These are phyloP conservation scores for Parazoanthus swiftii DNA, from an alignment of 92 coral and sea anemone species.

Conservation along the genomic window DNA sequence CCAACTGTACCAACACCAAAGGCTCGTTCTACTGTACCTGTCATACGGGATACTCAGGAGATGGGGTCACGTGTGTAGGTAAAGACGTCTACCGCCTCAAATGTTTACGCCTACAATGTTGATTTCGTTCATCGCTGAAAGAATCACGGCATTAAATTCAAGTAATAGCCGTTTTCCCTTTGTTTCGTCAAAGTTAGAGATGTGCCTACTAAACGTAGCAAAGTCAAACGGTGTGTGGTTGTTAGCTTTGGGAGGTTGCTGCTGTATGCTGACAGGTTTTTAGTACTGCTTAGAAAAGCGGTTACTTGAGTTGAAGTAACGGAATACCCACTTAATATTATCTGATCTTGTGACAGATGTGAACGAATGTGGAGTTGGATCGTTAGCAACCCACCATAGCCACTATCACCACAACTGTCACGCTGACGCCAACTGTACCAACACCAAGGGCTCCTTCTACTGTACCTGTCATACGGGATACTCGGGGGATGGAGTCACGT, in stretches of 20 bases:
- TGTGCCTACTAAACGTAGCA: no score
- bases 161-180: no score
- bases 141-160: no score
- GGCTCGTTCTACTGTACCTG: constrained; percentile 90
- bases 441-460: constrained; percentile 14
- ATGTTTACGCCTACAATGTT: neutral
- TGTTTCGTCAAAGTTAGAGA: no score
- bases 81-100: constrained; percentile 8
- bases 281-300: no score
- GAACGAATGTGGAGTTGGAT: constrained; percentile 7
- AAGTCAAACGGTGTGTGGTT: no score
- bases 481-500: constrained; percentile 3
- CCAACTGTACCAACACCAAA: constrained; percentile 82
- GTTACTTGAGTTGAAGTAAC: no score
- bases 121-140: no score
- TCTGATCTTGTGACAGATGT: neutral
- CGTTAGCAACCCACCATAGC: neutral
- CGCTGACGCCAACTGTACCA: constrained; percentile 18
- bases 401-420: constrained; percentile 1
- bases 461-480: constrained; percentile 24
- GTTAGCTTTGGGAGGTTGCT: no score
- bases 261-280: no score
- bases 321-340: no score
- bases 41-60: constrained; percentile 81
- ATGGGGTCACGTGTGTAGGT: constrained; percentile 81